phyloP scores from a whole-genome alignment of 2,888 invertebrate genomes.

The Pegoplata infirma region DNA sequence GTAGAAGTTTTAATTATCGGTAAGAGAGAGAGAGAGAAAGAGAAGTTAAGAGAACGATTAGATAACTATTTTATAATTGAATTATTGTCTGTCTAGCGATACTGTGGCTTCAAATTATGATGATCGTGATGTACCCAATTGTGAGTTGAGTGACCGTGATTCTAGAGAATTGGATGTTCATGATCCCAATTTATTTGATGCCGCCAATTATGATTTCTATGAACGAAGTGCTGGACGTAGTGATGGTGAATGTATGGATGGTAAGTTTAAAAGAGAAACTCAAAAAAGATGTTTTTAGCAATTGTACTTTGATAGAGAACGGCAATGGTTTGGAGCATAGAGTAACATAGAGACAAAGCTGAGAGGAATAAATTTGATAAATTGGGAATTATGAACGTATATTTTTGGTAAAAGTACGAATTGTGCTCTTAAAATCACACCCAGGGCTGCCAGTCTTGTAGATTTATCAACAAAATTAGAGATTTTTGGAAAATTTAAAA shows the following conservation, averaged over 20 bases:
- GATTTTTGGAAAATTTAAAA: too few relatives aligned
- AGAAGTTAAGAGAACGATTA: background rate
- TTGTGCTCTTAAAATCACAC: too few relatives aligned
- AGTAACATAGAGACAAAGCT: too few relatives aligned
- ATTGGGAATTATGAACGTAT: too few relatives aligned
- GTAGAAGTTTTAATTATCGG: constrained; percentile 92
- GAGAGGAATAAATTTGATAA: too few relatives aligned
- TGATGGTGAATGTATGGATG: constrained; percentile 90
- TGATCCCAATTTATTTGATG: constrained; percentile 91
- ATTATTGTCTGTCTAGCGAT: constrained; percentile 75
- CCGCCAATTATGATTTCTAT: constrained; percentile 91
- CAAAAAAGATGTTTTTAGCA: background rate
- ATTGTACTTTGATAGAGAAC: too few relatives aligned
- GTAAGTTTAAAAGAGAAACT: constrained; percentile 78
- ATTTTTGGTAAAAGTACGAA: too few relatives aligned
- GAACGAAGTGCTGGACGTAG: constrained; percentile 87
- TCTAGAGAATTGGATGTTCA: constrained; percentile 90
- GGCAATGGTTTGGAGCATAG: too few relatives aligned
- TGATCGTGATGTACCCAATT: constrained; percentile 83
- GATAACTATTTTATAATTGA: background rate
- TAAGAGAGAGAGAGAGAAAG: constrained; percentile 70
- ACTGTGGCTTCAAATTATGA: constrained; percentile 81
- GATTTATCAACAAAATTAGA: too few relatives aligned
- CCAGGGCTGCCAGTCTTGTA: too few relatives aligned
- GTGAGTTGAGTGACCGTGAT: constrained; percentile 92